Evolutionary conservation across 2,113 vertebrate species (phyloP).

Genomic region (Rhabdomys dilectus): DNA sequence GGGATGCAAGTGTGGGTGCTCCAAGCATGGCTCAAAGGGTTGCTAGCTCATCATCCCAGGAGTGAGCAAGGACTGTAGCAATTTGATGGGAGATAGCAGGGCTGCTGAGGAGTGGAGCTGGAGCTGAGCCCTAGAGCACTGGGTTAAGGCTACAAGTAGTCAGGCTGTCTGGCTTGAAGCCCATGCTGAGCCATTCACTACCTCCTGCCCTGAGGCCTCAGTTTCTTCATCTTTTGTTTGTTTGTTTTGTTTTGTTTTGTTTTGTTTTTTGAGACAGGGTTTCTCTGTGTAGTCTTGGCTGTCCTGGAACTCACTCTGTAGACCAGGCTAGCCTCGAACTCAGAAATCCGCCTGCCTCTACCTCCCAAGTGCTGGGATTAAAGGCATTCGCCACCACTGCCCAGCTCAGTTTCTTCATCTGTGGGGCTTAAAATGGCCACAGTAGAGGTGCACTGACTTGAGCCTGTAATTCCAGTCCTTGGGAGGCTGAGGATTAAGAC

Average conservation of each 20-base stretch:
- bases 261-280: too few relatives aligned
- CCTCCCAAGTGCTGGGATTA: too few relatives aligned
- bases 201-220: too few relatives aligned
- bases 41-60: background rate
- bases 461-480: background rate
- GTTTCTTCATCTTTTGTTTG: background rate
- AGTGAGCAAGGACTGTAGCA: background rate
- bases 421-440: background rate
- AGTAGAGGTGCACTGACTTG: background rate
- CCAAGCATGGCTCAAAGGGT: background rate
- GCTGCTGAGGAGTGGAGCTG: background rate
- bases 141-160: background rate
- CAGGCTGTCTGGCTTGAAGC: background rate
- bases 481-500: background rate
- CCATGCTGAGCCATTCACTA: background rate
- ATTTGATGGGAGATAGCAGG: background rate
- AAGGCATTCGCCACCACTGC: too few relatives aligned
- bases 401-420: background rate
- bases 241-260: too few relatives aligned
- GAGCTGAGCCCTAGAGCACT: background rate
- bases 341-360: too few relatives aligned
- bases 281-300: too few relatives aligned
- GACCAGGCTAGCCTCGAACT: too few relatives aligned
- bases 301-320: too few relatives aligned
- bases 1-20: background rate